phyloP scores from a whole-genome alignment of 2,797 vertebrate species.

The Anomalospiza imberbis region DNA sequence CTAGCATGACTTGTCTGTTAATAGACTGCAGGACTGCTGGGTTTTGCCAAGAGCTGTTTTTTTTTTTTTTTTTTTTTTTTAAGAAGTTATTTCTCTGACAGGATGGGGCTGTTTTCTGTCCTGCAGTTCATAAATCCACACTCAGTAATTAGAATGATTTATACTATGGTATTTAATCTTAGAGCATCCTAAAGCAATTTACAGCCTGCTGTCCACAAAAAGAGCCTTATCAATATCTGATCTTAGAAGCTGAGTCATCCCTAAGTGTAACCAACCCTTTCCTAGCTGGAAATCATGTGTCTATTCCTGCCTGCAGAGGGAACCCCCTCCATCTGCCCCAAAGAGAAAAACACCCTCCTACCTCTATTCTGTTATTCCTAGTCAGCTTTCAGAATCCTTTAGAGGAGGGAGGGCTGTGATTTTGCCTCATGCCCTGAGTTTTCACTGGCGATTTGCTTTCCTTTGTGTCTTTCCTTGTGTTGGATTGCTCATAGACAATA shows the following conservation, averaged over 20 bases:
- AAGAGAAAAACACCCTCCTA: neutral
- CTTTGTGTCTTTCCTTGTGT: neutral
- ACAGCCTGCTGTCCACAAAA: neutral
- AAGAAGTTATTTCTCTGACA: neutral
- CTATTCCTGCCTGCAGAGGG: neutral
- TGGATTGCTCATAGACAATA: neutral
- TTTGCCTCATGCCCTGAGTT: neutral
- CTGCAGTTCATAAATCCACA: neutral
- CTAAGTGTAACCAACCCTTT: neutral
- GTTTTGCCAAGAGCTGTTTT: neutral
- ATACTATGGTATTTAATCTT: neutral
- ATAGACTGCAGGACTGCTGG: neutral
- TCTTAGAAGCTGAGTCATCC: neutral
- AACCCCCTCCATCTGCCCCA: neutral
- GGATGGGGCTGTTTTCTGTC: neutral
- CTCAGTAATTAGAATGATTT: neutral
- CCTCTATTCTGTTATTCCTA: neutral
- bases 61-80: neutral
- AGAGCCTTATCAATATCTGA: neutral
- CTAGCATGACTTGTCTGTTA: neutral
- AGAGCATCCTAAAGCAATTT: neutral
- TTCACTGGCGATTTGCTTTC: neutral
- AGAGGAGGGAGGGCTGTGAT: neutral
- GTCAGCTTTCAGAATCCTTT: neutral
- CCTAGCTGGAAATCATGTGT: neutral